Evolutionary conservation across 2,888 invertebrate genomes (phyloP).

Genomic region (Barypeithes pellucidus): DNA sequence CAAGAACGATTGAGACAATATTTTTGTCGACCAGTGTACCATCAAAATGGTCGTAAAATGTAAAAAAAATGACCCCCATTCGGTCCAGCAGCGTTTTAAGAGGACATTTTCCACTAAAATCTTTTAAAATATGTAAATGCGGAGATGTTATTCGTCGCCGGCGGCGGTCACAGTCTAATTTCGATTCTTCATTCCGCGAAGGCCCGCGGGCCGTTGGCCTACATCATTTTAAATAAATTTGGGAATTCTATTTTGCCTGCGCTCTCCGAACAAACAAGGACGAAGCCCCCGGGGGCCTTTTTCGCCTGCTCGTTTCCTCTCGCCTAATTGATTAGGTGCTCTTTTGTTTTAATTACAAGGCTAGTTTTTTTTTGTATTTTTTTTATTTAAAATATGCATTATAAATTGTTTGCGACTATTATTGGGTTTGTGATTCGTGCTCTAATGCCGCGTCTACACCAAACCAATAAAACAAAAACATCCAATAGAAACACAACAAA

Average conservation of each 20-base stretch:
- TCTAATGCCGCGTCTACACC: too few relatives aligned
- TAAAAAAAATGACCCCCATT: slow-evolving; percentile 22
- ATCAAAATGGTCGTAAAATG: neutral
- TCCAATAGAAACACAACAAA: too few relatives aligned
- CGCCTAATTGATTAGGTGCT: slow-evolving; percentile 50
- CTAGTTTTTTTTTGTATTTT: neutral
- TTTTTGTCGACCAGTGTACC: too few relatives aligned
- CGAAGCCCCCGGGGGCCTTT: slow-evolving; percentile 33
- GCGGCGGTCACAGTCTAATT: slow-evolving; percentile 59
- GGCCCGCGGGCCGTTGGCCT: slow-evolving; percentile 54
- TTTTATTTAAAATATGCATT: neutral
- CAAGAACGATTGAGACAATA: too few relatives aligned
- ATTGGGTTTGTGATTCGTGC: too few relatives aligned
- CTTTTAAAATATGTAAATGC: slow-evolving; percentile 62
- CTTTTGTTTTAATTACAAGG: slow-evolving; percentile 26
- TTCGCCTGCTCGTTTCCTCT: slow-evolving; percentile 33
- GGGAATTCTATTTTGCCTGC: slow-evolving; percentile 57
- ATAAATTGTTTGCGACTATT: too few relatives aligned
- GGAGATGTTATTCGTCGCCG: slow-evolving; percentile 58
- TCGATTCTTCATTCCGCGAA: slow-evolving; percentile 62
- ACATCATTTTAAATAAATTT: slow-evolving; percentile 62
- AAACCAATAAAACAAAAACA: too few relatives aligned
- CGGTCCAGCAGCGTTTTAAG: slow-evolving; percentile 14
- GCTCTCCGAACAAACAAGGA: slow-evolving; percentile 49
- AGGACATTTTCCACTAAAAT: slow-evolving; percentile 60